These are phyloP conservation scores for Masnerella sp. DNA, from an alignment of 2,888 invertebrate species.

Conservation along the genomic window DNA sequence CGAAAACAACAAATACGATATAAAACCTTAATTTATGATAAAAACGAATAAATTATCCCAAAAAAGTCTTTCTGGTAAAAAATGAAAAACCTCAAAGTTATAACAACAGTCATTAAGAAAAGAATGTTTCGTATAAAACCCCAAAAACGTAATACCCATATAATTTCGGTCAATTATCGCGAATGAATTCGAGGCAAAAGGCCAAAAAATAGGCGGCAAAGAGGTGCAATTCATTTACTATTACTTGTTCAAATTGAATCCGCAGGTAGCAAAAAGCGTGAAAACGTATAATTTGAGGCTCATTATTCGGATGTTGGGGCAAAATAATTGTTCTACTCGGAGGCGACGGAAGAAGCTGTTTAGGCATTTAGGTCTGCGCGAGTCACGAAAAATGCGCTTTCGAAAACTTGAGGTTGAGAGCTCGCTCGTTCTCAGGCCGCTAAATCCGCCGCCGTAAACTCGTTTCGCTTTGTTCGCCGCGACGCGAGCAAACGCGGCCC, in stretches of 20 bases:
- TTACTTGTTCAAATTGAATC: slow-evolving; percentile 30
- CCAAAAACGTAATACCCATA: no score
- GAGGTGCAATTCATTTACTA: neutral
- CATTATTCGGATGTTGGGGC: slow-evolving; percentile 38
- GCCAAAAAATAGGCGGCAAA: no score
- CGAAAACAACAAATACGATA: no score
- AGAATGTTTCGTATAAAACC: no score
- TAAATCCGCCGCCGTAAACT: slow-evolving; percentile 47
- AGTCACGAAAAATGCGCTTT: slow-evolving; percentile 46
- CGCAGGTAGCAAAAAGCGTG: neutral
- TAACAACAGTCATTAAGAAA: no score
- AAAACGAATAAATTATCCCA: no score
- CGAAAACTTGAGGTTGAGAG: slow-evolving; percentile 35
- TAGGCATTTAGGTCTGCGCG: slow-evolving; percentile 36
- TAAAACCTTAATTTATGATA: no score
- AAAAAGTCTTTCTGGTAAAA: no score
- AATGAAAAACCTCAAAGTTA: no score
- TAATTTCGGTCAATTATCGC: no score
- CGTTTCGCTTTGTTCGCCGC: slow-evolving; percentile 48
- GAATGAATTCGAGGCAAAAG: no score
- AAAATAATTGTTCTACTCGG: slow-evolving; percentile 42
- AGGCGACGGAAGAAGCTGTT: slow-evolving; percentile 33
- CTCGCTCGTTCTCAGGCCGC: slow-evolving; percentile 34
- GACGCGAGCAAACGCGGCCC: slow-evolving; percentile 28
- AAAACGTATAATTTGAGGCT: slow-evolving; percentile 25